Evolutionary conservation across 2,797 vertebrate species (phyloP).

Genomic region (Morelia viridis): DNA sequence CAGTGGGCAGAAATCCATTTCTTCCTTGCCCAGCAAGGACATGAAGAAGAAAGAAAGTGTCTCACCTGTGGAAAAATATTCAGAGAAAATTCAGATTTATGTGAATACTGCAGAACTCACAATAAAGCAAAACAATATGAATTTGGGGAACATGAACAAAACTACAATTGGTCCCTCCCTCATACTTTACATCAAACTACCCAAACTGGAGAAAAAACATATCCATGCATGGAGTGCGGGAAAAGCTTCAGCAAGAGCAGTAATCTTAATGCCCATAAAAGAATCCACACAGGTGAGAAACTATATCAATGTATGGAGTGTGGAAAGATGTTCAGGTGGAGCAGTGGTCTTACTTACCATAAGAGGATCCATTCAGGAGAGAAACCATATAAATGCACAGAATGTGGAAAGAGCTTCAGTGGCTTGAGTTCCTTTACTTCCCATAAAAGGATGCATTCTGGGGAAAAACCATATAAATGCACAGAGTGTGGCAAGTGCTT

Average conservation of each 20-base stretch:
- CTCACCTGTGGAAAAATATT: background rate
- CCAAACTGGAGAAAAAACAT: background rate
- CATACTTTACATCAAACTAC: background rate
- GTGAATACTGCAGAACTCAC: background rate
- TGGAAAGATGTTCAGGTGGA: background rate
- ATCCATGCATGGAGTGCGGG: background rate
- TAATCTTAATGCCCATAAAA: background rate
- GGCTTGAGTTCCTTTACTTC: background rate
- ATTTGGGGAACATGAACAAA: background rate
- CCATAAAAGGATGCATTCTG: background rate
- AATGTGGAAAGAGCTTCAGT: conserved; percentile 21
- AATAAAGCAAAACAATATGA: background rate
- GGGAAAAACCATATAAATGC: background rate
- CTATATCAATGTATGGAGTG: conserved; percentile 10
- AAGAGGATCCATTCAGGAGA: background rate
- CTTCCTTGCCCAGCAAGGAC: background rate
- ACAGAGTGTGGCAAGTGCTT: background rate
- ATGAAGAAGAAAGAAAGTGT: background rate
- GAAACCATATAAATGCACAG: background rate
- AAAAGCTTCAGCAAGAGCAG: background rate
- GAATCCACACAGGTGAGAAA: conserved; percentile 62
- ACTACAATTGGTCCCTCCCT: background rate
- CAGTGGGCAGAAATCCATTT: background rate
- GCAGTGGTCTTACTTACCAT: background rate
- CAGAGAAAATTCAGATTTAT: background rate